These are phyloP conservation scores for Carterocephalus palaemon DNA, from an alignment of 2,888 invertebrate genomes.

Conservation along the genomic window DNA sequence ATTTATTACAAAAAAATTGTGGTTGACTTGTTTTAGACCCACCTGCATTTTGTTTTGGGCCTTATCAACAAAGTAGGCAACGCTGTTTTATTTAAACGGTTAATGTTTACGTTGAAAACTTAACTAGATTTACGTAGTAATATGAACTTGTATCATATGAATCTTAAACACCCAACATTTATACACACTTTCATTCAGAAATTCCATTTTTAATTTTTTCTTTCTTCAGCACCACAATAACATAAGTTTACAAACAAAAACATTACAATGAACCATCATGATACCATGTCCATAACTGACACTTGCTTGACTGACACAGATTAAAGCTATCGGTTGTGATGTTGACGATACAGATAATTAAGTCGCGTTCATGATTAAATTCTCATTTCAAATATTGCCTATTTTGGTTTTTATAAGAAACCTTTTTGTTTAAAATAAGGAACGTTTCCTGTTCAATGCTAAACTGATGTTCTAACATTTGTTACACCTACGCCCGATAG, in stretches of 20 bases:
- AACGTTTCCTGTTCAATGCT: neutral
- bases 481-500: neutral
- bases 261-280: too few species aligned
- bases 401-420: neutral
- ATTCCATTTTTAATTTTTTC: too few species aligned
- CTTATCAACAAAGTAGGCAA: constrained; percentile 12
- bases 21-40: constrained; percentile 14
- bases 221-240: too few species aligned
- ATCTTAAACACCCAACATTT: neutral
- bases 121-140: neutral
- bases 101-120: neutral
- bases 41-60: constrained; percentile 32
- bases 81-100: neutral
- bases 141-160: neutral
- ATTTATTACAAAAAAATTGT: constrained; percentile 11
- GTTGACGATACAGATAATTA: too few species aligned
- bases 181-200: constrained; percentile 8
- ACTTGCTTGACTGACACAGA: too few species aligned
- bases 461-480: too few species aligned
- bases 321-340: too few species aligned
- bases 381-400: neutral
- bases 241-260: too few species aligned
- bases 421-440: neutral
- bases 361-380: too few species aligned
- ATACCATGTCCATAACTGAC: too few species aligned